These are phyloP conservation scores for Macrotrachela quadricornifera DNA, from an alignment of 1,140 invertebrate species.

Conservation along the genomic window DNA sequence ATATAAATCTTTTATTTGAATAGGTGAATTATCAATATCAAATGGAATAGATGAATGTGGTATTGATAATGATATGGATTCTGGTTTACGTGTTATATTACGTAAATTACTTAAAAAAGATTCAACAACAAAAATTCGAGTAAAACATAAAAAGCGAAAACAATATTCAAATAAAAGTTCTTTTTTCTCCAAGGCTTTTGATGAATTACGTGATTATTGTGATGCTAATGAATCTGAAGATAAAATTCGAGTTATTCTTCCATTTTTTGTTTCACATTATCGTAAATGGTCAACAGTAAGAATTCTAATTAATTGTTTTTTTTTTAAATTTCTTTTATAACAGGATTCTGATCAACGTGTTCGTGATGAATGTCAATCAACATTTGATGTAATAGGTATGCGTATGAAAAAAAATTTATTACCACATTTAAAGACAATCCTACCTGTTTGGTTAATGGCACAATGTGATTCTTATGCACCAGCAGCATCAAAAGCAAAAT, in stretches of 20 bases:
- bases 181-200: too few species aligned
- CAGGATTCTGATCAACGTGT: slow-evolving; percentile 27
- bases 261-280: too few species aligned
- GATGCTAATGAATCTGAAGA: too few species aligned
- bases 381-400: slow-evolving; percentile 42
- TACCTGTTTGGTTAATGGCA: slow-evolving; percentile 41
- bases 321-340: too few species aligned
- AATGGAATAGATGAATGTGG: too few species aligned
- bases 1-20: too few species aligned
- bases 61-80: slow-evolving; percentile 12
- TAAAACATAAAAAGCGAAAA: slow-evolving; percentile 15
- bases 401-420: slow-evolving; percentile 50
- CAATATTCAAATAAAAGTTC: too few species aligned
- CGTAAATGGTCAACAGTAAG: too few species aligned
- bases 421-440: slow-evolving; percentile 48
- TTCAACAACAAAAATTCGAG: slow-evolving; percentile 58
- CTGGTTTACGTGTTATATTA: slow-evolving; percentile 30
- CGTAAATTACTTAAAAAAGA: slow-evolving; percentile 55
- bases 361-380: slow-evolving; percentile 40
- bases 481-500: slow-evolving; percentile 46
- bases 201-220: too few species aligned
- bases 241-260: too few species aligned
- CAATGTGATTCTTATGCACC: slow-evolving; percentile 59
- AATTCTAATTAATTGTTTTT: too few species aligned
- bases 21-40: too few species aligned